Base-by-base conservation (phyloP, 1,140 invertebrate genomes). In the Nomia melanderi region DNA sequence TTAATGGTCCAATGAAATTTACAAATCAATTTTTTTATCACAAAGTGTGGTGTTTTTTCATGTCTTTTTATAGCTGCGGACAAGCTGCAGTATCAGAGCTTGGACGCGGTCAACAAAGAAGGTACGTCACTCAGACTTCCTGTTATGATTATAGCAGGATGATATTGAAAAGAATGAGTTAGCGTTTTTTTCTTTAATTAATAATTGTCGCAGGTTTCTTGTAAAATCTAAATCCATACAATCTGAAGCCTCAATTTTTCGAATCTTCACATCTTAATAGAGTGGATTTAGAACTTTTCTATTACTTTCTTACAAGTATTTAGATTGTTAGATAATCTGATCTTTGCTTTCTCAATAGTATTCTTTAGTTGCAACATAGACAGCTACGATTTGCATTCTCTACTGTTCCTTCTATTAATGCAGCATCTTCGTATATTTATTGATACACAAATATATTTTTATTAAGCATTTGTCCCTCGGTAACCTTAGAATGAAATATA, bases 71-170 rank as follows among this genome's bases (percentile, higher is more conserved):
- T 92, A 91, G 91, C 93, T 93, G 93, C 92, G 90, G 92, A 93
- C 87, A 92, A 93, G 91, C 92, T 93, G 90, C 93, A 93, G 87
- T 93, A 94, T 92, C 94, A 94, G 90, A 94, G 94, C 92, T 92
- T 94, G 91, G 94, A 94, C 85, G 93, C 93, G 85, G 93, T 94
- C 87, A 93, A 94, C 87, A 93, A 93, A 80, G 89, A 94, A 94
- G 94, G 94, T 94, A 94, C 87, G 93, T 92, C 77, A 75, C 47
- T 77, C 20, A 60, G 74, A 47, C 59, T 77, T 78, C 12, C 12
- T 82, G 20, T 59, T 59, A 29, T 63, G 54, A 54, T 36, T 20
- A 67, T 17, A 31, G 39, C 50, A 78, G 50, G 36, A 44, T 44
- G 29, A 71, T 17, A 11, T 65, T 65, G 11, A 65, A 65, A 65